Percentiles rank a stretch among this genome's conserved stretches.
Conservation (phyloP, 1,140 invertebrate species). For the Sminthurides bifidus region DNA sequence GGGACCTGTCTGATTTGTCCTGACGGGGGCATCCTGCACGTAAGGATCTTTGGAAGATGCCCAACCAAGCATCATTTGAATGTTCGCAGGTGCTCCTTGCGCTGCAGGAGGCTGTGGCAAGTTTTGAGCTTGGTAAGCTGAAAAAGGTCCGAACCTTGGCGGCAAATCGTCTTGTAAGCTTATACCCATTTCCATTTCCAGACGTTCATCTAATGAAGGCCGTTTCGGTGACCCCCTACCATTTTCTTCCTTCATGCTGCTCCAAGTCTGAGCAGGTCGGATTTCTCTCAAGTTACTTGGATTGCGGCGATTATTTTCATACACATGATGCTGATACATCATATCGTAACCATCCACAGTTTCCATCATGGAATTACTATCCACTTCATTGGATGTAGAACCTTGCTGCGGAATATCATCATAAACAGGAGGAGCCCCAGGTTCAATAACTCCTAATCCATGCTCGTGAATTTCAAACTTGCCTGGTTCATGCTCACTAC, state of each 20-base stretch:
- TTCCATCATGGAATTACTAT: too few relatives aligned
- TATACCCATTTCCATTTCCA: conserved; percentile 38
- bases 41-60: not conserved
- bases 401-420: too few relatives aligned
- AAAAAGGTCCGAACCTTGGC: too few relatives aligned
- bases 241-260: too few relatives aligned
- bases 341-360: too few relatives aligned
- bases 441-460: too few relatives aligned
- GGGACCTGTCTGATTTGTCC: not conserved
- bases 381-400: too few relatives aligned
- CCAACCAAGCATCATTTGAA: not conserved
- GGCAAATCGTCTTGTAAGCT: conserved; percentile 13
- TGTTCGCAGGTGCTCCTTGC: conserved; percentile 1
- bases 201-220: conserved; percentile 38
- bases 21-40: not conserved
- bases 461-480: too few relatives aligned
- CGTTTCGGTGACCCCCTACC: conserved; percentile 34
- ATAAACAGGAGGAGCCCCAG: too few relatives aligned
- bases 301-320: too few relatives aligned
- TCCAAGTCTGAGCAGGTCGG: not conserved
- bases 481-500: too few relatives aligned
- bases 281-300: conserved; percentile 1
- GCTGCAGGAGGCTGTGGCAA: conserved; percentile 14
- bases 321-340: too few relatives aligned
- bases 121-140: conserved; percentile 23